phyloP scores from a whole-genome alignment of 2,113 vertebrate genomes.

The Amblyornis subalaris region DNA sequence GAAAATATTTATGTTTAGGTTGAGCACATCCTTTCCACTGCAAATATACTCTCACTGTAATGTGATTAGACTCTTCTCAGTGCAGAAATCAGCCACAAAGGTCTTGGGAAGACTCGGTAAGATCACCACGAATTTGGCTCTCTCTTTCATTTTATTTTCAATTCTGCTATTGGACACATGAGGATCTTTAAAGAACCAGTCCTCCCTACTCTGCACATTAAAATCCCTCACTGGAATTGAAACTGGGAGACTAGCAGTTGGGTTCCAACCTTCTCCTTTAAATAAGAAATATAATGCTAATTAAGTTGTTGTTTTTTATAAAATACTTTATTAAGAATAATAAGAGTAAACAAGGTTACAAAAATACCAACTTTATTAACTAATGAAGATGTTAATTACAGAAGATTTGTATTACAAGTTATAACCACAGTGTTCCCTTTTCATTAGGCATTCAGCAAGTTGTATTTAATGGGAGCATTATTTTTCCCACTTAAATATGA shows the following conservation, averaged over 20 bases:
- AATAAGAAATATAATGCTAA: conserved; percentile 42
- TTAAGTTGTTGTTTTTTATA: conserved; percentile 51
- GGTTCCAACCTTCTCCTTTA: background rate
- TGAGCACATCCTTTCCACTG: background rate
- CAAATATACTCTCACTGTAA: background rate
- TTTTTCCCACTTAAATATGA: conserved; percentile 58
- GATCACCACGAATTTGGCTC: background rate
- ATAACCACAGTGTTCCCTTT: conserved; percentile 71
- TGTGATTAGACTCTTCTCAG: background rate
- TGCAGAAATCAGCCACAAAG: background rate
- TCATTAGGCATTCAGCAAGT: conserved; percentile 36
- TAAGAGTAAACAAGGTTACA: conserved; percentile 76
- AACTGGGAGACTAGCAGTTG: background rate
- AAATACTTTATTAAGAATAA: conserved; percentile 81
- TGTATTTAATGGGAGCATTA: conserved; percentile 45
- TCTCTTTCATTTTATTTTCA: background rate
- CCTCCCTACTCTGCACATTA: background rate
- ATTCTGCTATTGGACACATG: background rate
- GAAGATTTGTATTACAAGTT: conserved; percentile 66
- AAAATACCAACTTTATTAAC: conserved; percentile 77
- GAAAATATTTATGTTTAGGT: background rate
- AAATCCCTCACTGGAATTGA: background rate
- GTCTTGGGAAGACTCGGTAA: background rate
- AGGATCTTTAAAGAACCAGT: background rate
- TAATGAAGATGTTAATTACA: conserved; percentile 71